Evolutionary conservation across 2,113 vertebrate genomes (phyloP), one percentile per base, ranked within the genome.

Genomic region (Brachyhypopomus gauderio): DNA sequence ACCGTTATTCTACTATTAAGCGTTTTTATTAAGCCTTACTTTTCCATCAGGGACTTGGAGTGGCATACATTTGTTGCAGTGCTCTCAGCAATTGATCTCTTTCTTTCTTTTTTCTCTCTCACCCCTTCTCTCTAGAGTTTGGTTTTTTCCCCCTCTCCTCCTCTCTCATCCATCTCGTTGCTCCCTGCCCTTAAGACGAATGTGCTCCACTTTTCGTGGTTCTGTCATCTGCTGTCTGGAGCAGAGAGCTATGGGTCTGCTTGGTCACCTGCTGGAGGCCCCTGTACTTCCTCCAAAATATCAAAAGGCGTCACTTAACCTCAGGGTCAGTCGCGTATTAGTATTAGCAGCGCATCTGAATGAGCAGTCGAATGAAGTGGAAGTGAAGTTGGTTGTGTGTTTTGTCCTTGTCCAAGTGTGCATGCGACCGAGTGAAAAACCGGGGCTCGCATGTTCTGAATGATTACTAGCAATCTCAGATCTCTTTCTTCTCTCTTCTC

Each of bases 31-130:
- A 38, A 81, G 74, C 75, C 63, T 30, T 23, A 34, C 67, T 63
- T 70, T 59, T 75, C 60, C 63, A 62, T 63, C 30, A 27, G 38
- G 55, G 63, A 63, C 55, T 81, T 34, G 17, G 55, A 69, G 59
- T 66, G 71, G 84, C 67, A 75, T 56, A 85, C 77, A 82, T 82
- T 82, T 85, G 71, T 80, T 81, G 78, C 56, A 77, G 55, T 70
- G 72, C 78, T 66, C 74, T 74, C 77, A 69, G 78, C 63, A 36
- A 80, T 78, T 63, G 70, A 75, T 67, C 72, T 80, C 62, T 73
- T 38, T 69, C 55, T 72, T 58, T 75, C 11, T 73, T 30, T 71
- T 75, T 69, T 19, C 34, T 55, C 69, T 23, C 14, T 48, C 48
- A 66, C 19, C 34, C 81, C 60, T 12, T 45, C 59, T 83, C 83